Evolutionary conservation across 2,797 vertebrate genomes (phyloP).

Genomic region (Acipenser transmontanus): DNA sequence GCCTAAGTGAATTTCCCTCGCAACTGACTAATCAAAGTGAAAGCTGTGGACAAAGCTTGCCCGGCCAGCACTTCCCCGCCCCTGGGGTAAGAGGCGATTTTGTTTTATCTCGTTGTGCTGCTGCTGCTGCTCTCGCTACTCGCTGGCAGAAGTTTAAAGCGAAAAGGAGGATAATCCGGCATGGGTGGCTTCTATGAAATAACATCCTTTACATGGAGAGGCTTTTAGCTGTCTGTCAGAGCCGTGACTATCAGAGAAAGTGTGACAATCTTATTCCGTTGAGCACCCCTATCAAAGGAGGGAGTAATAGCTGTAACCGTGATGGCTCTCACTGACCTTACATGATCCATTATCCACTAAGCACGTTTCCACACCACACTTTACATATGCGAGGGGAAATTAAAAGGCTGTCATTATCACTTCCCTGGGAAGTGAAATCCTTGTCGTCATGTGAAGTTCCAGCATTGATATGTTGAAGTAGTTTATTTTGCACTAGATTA

Average conservation of each 20-base stretch:
- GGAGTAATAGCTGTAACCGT: conserved; percentile 64
- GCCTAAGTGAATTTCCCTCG: conserved; percentile 90
- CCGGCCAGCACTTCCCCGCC: conserved; percentile 63
- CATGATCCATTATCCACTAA: conserved; percentile 66
- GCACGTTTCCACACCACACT: conserved; percentile 66
- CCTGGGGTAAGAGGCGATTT: conserved; percentile 74
- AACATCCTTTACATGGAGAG: conserved; percentile 75
- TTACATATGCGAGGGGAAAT: conserved; percentile 60
- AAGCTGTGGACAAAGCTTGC: conserved; percentile 86
- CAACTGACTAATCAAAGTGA: conserved; percentile 92
- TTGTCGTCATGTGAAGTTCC: conserved; percentile 40
- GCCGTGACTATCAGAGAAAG: conserved; percentile 57
- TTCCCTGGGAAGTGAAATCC: conserved; percentile 55
- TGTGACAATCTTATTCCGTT: conserved; percentile 75
- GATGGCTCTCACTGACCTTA: conserved; percentile 62
- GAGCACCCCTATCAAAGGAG: conserved; percentile 66
- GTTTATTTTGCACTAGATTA: background rate
- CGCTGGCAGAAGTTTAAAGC: conserved; percentile 79
- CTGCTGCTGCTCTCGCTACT: conserved; percentile 31
- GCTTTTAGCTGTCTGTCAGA: conserved; percentile 73
- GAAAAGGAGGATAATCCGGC: conserved; percentile 68
- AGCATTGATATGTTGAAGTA: conserved; percentile 7
- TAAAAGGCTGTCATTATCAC: conserved; percentile 52
- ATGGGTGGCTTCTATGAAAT: conserved; percentile 75
- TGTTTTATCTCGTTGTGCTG: conserved; percentile 74